Base-by-base conservation (phyloP, 2,888 invertebrate genomes). In the Polia nebulosa region DNA sequence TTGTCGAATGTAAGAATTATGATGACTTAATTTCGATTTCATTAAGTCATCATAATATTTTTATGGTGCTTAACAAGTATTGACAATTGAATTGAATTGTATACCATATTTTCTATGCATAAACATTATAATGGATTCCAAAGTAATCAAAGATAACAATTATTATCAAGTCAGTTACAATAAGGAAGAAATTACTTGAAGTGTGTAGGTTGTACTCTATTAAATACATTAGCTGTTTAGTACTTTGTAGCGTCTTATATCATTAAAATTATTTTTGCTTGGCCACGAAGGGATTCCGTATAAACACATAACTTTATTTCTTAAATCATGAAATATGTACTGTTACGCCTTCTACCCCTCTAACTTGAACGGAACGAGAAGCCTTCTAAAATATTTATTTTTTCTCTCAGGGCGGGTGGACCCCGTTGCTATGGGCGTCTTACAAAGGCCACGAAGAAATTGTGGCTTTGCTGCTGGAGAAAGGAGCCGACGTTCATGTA, bases 341-440 rank as follows among this genome's bases (percentile, higher is more conserved):
- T 62, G 39, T 29, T 34, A 17, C 7, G 22, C 13, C 1, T 45
- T 47, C 13, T n/a, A n/a, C 22, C 20, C 13, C 9, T 25, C 27
- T 6, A 6, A 67, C 4, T 56, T 39, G 22, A 2, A 17, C 17
- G 13, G 32, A 34, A 13, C 5, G 13, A 2, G 11, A 27, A 63
- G 3, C 8, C 25, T 45, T 53, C 3, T 34, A 20, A 53, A n/a
- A 29, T 17, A 39, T 22, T 17, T 41, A 0, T 59, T 29, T 61
- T 59, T 15, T 22, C 9, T 29, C 83, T 75, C 92, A 99, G 99
- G 99, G 99, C 82, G 99, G 99, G 44, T 99, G 99, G 99, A 98
- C 99, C 5, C 97, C 99, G 0, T 96, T 99, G 64, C 99, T 99
- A 98, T 99, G 99, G 99, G 98, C 99, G 0, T 97, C 98, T 11